A percentile compares a stretch with the other conserved stretches of the same genome.
Conservation (phyloP, 1,140 invertebrate genomes). For the Oryctes rhinoceros region DNA sequence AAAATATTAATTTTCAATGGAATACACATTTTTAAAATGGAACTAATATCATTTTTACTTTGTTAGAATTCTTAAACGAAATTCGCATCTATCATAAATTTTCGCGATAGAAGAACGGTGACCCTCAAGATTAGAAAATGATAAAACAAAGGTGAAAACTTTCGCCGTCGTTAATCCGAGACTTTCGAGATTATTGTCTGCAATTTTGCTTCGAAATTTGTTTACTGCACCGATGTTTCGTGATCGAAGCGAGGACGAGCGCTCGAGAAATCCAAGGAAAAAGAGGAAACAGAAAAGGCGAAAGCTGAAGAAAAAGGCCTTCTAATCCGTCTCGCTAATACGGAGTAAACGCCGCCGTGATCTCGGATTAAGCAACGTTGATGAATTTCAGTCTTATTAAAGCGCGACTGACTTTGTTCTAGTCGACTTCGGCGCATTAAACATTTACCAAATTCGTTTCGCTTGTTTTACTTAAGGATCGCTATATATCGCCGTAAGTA, state of each 20-base stretch:
- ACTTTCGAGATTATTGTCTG: background rate
- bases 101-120: no score
- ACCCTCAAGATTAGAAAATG: no score
- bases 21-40: no score
- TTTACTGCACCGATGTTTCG: slow-evolving; percentile 22
- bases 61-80: no score
- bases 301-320: slow-evolving; percentile 14
- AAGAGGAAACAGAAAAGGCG: background rate
- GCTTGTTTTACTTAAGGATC: slow-evolving; percentile 32
- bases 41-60: no score
- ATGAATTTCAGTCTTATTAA: slow-evolving; percentile 54
- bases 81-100: no score
- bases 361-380: slow-evolving; percentile 53
- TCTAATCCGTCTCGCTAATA: slow-evolving; percentile 50
- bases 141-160: background rate
- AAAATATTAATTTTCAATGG: no score
- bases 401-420: slow-evolving; percentile 47
- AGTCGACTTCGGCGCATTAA: slow-evolving; percentile 43
- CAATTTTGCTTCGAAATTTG: background rate
- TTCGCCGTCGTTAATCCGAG: background rate
- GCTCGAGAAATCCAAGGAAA: background rate
- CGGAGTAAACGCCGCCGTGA: slow-evolving; percentile 52
- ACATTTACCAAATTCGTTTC: slow-evolving; percentile 31
- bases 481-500: slow-evolving; percentile 18
- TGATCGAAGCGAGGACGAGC: background rate